phyloP scores from a whole-genome alignment of 2,113 vertebrate species.

The Pao palembangensis region DNA sequence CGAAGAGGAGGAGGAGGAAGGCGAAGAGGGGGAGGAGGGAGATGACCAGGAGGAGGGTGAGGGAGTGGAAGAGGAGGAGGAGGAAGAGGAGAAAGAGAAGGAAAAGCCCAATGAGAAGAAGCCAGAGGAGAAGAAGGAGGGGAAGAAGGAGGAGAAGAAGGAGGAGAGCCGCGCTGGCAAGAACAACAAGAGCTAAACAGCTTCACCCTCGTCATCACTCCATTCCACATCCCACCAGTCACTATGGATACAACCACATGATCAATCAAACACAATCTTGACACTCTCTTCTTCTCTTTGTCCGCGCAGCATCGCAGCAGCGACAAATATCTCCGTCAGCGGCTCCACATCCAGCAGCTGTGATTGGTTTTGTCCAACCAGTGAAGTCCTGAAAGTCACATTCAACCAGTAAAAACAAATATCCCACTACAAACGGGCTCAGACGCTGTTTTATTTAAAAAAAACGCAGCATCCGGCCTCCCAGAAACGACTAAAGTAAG shows the following conservation, averaged over 20 bases:
- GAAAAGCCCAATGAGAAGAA: slow-evolving; percentile 30
- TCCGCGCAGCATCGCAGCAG: slow-evolving; percentile 24
- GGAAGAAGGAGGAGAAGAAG: slow-evolving; percentile 14
- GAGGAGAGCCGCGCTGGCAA: slow-evolving; percentile 52
- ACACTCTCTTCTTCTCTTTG: slow-evolving; percentile 22
- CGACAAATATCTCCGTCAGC: not conserved
- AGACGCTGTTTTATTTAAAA: not conserved
- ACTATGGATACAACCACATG: slow-evolving; percentile 33
- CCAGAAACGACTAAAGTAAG: no score
- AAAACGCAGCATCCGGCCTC: slow-evolving; percentile 14
- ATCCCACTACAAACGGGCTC: not conserved
- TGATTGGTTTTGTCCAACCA: no score
- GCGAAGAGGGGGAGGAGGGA: slow-evolving; percentile 27
- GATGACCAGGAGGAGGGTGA: slow-evolving; percentile 39
- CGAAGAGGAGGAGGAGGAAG: slow-evolving; percentile 22
- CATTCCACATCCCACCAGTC: slow-evolving; percentile 40
- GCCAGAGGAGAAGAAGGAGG: slow-evolving; percentile 32
- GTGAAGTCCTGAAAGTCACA: no score
- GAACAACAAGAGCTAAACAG: slow-evolving; percentile 72
- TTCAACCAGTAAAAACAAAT: no score
- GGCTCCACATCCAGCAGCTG: no score
- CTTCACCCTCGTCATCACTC: slow-evolving; percentile 30
- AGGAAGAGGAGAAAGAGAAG: slow-evolving; percentile 31
- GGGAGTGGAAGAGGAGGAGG: slow-evolving; percentile 28
- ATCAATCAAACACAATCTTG: slow-evolving; percentile 11